Evolutionary conservation across 2,797 vertebrate species (phyloP).

Genomic region (Graptemys geographica): DNA sequence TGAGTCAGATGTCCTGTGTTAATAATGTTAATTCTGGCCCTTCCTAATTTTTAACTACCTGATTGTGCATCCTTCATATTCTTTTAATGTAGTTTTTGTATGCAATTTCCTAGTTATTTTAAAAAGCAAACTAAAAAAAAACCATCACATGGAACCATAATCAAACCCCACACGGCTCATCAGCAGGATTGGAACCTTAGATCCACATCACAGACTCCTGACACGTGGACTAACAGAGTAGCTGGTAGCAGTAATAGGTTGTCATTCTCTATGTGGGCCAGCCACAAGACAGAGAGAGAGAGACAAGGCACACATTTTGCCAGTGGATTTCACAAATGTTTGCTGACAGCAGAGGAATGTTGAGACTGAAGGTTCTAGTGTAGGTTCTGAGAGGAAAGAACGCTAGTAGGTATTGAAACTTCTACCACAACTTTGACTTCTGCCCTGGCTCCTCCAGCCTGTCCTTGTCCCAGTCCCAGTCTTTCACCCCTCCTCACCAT

Average conservation of each 20-base stretch:
- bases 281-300: not conserved
- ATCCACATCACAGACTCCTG: not conserved
- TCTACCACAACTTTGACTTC: not conserved
- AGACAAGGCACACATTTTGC: not conserved
- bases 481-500: not conserved
- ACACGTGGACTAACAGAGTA: not conserved
- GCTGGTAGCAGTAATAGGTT: fast-evolving
- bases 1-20: conserved; percentile 4
- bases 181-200: not conserved
- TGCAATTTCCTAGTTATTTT: not conserved
- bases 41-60: not conserved
- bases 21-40: not conserved
- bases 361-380: fast-evolving
- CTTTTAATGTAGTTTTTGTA: not conserved
- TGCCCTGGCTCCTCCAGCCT: not conserved
- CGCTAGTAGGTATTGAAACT: not conserved
- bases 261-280: not conserved
- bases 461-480: not conserved
- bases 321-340: not conserved
- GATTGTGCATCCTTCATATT: not conserved
- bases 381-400: not conserved
- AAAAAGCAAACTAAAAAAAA: not conserved
- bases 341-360: not conserved
- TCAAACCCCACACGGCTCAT: not conserved
- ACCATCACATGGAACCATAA: fast-evolving